phyloP scores from a whole-genome alignment of 2,113 vertebrate species.

The Ctenomys sociabilis region DNA sequence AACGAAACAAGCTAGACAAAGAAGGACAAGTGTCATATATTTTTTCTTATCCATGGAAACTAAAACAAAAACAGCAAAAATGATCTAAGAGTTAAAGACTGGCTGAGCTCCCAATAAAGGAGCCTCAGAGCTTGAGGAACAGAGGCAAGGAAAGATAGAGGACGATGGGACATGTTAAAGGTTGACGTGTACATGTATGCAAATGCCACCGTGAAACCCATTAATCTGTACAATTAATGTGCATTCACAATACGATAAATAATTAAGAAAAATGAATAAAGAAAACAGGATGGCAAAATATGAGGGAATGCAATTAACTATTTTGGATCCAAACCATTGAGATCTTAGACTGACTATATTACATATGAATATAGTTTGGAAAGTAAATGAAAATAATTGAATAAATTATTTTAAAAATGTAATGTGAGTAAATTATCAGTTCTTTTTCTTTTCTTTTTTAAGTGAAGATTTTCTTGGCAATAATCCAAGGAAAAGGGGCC shows the following conservation, averaged over 20 bases:
- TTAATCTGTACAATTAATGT: not conserved
- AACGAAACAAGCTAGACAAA: not conserved
- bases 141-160: not conserved
- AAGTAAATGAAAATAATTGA: not conserved
- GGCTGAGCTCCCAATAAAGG: not conserved
- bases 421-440: not conserved
- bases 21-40: not conserved
- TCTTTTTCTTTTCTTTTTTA: not conserved
- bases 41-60: not conserved
- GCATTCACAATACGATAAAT: not conserved
- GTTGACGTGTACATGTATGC: not conserved
- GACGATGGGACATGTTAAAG: not conserved
- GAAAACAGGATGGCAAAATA: constrained; percentile 2
- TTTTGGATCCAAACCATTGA: not conserved
- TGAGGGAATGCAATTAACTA: not conserved
- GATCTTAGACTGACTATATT: not conserved
- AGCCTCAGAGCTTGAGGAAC: not conserved
- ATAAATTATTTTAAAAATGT: not conserved
- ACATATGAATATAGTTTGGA: not conserved
- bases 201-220: not conserved
- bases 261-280: not conserved
- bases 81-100: not conserved
- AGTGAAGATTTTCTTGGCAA: not conserved
- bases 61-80: not conserved
- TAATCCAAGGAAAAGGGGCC: not conserved